Evolutionary conservation across 2,113 vertebrate genomes (phyloP).

Genomic region (Dinomys branickii): DNA sequence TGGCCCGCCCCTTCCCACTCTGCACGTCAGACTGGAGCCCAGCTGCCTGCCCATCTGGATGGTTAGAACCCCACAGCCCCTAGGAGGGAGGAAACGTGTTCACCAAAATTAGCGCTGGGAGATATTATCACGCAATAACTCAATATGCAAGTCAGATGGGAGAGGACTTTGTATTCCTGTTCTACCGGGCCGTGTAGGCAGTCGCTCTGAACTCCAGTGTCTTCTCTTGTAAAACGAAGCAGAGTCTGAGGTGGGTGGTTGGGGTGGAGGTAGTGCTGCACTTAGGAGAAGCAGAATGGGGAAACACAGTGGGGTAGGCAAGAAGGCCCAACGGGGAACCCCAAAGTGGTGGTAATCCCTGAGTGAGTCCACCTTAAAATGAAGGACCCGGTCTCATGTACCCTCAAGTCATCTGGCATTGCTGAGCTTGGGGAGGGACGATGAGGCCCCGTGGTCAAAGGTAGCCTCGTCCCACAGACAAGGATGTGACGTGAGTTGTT

Average conservation of each 20-base stretch:
- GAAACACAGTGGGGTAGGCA: not conserved
- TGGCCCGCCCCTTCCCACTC: not conserved
- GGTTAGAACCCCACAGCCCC: not conserved
- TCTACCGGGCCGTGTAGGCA: not conserved
- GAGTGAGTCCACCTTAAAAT: not conserved
- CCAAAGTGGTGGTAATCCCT: not conserved
- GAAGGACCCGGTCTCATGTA: not conserved
- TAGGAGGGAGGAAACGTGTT: not conserved
- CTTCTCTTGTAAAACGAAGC: not conserved
- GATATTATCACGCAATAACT: not conserved
- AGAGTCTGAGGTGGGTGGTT: not conserved
- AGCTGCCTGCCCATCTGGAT: not conserved
- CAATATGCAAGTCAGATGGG: not conserved
- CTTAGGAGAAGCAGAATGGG: not conserved
- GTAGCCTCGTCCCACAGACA: not conserved
- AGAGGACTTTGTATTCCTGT: not conserved
- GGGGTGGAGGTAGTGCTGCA: not conserved
- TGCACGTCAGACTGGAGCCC: not conserved
- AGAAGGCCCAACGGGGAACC: not conserved
- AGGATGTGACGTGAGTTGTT: not conserved
- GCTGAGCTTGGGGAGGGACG: not conserved
- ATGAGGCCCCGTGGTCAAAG: accelerated
- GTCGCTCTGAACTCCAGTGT: not conserved
- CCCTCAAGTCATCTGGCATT: not conserved
- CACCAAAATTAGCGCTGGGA: not conserved